Conservation (phyloP, 2,113 vertebrate species). For the Cinclus cinclus region DNA sequence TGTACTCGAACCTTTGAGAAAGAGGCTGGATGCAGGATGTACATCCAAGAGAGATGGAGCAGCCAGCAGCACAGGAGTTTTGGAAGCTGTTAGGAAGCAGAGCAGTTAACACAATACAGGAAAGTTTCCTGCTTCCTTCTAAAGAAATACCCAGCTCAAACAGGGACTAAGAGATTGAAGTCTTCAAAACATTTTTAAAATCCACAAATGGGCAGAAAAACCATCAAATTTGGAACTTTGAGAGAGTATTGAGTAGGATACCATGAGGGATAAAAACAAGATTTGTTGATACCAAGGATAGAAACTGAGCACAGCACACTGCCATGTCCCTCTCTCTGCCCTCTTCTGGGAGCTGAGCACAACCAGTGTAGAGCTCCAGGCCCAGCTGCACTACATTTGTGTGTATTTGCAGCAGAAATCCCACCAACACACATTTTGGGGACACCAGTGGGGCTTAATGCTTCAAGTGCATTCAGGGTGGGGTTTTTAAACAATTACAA, state of each 20-base stretch:
- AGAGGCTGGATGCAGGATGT: background rate
- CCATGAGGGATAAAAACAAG: background rate
- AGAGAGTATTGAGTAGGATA: background rate
- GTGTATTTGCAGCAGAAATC: background rate
- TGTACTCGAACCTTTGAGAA: background rate
- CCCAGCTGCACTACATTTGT: background rate
- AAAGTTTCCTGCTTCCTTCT: background rate
- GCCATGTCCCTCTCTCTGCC: background rate
- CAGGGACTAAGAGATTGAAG: background rate
- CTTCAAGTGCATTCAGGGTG: background rate
- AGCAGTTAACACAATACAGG: background rate
- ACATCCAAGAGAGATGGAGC: background rate
- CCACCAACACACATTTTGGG: background rate
- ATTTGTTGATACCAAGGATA: background rate
- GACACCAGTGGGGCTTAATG: background rate
- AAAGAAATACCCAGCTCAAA: background rate
- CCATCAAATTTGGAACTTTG: background rate
- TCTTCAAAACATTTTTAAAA: background rate
- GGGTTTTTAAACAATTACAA: background rate
- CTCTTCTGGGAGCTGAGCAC: background rate
- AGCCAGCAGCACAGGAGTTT: background rate
- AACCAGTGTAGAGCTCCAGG: background rate
- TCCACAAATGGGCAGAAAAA: background rate
- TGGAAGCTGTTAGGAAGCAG: background rate
- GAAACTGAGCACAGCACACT: background rate